Conservation (phyloP, 2,797 vertebrate genomes). For the Diceros bicornis region DNA sequence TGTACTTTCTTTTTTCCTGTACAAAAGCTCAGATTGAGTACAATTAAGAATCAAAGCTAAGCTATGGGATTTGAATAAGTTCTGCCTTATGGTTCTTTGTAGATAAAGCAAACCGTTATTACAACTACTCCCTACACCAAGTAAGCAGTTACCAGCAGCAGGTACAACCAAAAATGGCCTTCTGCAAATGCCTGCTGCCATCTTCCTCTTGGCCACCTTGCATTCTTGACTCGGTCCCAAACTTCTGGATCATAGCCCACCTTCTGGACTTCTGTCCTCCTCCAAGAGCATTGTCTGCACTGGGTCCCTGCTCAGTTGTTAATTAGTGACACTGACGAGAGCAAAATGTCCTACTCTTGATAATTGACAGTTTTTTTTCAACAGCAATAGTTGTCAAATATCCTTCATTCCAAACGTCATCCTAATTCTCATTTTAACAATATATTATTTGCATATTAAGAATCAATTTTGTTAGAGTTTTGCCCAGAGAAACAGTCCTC, state of each 20-base stretch:
- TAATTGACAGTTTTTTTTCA: conserved; percentile 65
- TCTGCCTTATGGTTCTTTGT: not conserved
- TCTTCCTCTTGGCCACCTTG: conserved; percentile 76
- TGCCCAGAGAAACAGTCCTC: conserved; percentile 48
- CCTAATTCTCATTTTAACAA: conserved; percentile 76
- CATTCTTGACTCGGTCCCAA: conserved; percentile 43
- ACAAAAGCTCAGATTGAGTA: not conserved
- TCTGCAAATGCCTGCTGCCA: not conserved
- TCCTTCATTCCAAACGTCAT: conserved; percentile 73
- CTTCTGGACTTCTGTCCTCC: conserved; percentile 86
- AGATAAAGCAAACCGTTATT: conserved; percentile 36
- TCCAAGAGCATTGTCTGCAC: conserved; percentile 50
- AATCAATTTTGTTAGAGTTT: conserved; percentile 39
- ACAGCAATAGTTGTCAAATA: conserved; percentile 70
- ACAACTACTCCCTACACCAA: not conserved
- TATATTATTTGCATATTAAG: conserved; percentile 27
- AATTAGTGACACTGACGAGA: conserved; percentile 80
- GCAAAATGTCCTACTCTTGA: conserved; percentile 71
- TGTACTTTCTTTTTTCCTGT: not conserved
- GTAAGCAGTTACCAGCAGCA: not conserved
- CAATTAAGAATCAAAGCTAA: conserved; percentile 37
- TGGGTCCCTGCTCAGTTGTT: conserved; percentile 79
- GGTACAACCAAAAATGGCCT: not conserved
- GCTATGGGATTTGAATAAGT: not conserved
- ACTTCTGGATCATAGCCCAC: conserved; percentile 79